Conservation (phyloP, 2,888 invertebrate genomes). For the Ormyrus rosae region DNA sequence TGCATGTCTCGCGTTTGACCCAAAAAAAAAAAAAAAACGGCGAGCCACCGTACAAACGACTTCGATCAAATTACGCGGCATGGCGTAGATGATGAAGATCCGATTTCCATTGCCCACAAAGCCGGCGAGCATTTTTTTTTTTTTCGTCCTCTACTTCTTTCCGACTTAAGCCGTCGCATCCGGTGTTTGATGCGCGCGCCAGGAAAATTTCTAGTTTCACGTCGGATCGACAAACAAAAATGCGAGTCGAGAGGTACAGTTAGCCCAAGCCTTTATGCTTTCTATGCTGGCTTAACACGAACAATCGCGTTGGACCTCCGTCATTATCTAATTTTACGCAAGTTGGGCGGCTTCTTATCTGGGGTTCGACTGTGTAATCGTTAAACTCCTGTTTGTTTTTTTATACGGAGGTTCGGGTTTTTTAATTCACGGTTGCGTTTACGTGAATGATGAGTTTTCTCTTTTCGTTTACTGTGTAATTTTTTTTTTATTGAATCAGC, state of each 20-base stretch:
- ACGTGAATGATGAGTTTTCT: background rate
- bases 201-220: no score
- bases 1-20: slow-evolving; percentile 6
- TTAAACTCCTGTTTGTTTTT: background rate
- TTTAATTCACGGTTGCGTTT: background rate
- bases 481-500: background rate
- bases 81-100: slow-evolving; percentile 40
- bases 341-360: background rate
- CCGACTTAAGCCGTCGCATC: slow-evolving; percentile 14
- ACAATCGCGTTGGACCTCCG: slow-evolving; percentile 31
- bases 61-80: slow-evolving; percentile 21
- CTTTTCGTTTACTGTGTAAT: no score
- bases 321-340: slow-evolving; percentile 11
- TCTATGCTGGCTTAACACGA: slow-evolving; percentile 45
- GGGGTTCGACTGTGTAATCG: background rate
- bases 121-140: background rate
- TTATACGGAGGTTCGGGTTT: background rate
- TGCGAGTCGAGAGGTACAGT: slow-evolving; percentile 14
- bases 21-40: slow-evolving; percentile 28
- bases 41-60: slow-evolving; percentile 20
- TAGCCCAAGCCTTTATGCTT: slow-evolving; percentile 39
- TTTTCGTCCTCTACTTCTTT: background rate
- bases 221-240: slow-evolving; percentile 2
- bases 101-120: background rate
- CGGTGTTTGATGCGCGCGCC: background rate